phyloP scores from a whole-genome alignment of 2,888 invertebrate species.

The Erebia aethiops region DNA sequence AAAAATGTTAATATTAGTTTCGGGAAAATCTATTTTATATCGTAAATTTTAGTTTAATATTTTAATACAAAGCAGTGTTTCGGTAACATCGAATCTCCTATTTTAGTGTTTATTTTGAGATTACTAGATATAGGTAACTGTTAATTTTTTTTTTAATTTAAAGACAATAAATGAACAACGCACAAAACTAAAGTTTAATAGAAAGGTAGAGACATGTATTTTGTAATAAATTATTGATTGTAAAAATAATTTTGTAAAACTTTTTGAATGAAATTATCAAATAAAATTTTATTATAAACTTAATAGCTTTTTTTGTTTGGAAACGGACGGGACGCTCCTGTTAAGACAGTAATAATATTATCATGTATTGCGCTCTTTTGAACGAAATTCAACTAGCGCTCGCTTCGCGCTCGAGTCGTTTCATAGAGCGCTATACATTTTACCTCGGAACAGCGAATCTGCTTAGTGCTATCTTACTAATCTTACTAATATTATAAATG shows the following conservation, averaged over 20 bases:
- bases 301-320: no score
- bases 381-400: no score
- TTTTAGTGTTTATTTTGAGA: slow-evolving; percentile 70
- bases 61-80: slow-evolving; percentile 52
- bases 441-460: no score
- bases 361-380: no score
- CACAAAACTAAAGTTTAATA: slow-evolving; percentile 63
- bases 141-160: slow-evolving; percentile 69
- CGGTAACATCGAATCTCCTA: slow-evolving; percentile 70
- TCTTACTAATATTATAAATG: no score
- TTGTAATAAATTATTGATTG: slow-evolving; percentile 80
- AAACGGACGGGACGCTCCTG: no score
- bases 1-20: slow-evolving; percentile 53
- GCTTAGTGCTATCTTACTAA: no score
- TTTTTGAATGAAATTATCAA: slow-evolving; percentile 69
- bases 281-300: slow-evolving; percentile 66
- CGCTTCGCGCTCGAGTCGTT: no score
- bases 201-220: slow-evolving; percentile 58
- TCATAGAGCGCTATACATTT: no score
- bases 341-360: no score
- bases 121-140: slow-evolving; percentile 70
- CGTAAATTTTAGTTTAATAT: slow-evolving; percentile 36
- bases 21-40: slow-evolving; percentile 40
- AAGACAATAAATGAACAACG: slow-evolving; percentile 52
- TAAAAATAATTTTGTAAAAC: slow-evolving; percentile 57